Evolutionary conservation across 1,140 invertebrate genomes (phyloP).

Genomic region (Nasonia vitripennis): DNA sequence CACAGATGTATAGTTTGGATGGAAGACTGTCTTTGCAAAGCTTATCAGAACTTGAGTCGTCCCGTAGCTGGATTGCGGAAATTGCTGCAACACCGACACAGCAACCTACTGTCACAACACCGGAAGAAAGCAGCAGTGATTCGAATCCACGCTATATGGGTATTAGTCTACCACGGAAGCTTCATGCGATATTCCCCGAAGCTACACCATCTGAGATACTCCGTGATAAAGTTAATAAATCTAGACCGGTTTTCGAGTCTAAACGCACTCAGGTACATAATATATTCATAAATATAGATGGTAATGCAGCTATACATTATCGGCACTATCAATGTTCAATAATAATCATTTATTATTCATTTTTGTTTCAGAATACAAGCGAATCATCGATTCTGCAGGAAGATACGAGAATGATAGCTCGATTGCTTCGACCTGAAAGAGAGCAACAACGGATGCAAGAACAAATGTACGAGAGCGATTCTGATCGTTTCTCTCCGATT

Average conservation of each 20-base stretch:
- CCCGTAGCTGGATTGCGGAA: conserved; percentile 69
- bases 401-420: background rate
- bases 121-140: conserved; percentile 29
- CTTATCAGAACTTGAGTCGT: conserved; percentile 70
- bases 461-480: conserved; percentile 32
- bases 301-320: background rate
- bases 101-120: conserved; percentile 31
- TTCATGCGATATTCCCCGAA: conserved; percentile 82
- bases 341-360: background rate
- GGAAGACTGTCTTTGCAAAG: conserved; percentile 71
- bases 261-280: conserved; percentile 27
- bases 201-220: background rate
- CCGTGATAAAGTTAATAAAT: conserved; percentile 15
- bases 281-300: background rate
- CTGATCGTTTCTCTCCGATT: conserved; percentile 45
- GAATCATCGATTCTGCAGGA: conserved; percentile 40
- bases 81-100: conserved; percentile 60
- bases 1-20: conserved; percentile 72
- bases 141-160: conserved; percentile 82
- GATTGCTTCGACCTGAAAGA: background rate
- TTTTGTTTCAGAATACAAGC: conserved; percentile 25
- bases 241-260: background rate
- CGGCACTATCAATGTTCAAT: background rate
- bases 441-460: conserved; percentile 26
- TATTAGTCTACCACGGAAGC: conserved; percentile 84